phyloP scores from a whole-genome alignment of 2,888 invertebrate genomes.

The Hypolimnas misippus region DNA sequence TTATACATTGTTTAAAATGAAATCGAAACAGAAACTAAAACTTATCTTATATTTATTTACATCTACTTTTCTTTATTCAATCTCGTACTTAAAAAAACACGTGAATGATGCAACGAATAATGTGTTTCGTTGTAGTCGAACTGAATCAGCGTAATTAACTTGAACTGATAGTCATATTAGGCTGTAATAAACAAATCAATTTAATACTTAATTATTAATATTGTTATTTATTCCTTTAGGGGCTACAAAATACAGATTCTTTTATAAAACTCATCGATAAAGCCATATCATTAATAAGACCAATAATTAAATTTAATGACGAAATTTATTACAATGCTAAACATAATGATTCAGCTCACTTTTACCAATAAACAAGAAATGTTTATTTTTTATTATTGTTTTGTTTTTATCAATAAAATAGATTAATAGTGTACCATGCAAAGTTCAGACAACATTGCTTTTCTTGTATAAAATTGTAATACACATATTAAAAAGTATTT shows the following conservation, averaged over 20 bases:
- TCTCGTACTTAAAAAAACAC: neutral
- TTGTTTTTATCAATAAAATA: no score
- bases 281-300: neutral
- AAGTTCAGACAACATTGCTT: constrained; percentile 5
- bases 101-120: neutral
- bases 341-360: constrained; percentile 15
- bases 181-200: neutral
- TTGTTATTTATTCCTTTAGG: neutral
- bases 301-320: neutral
- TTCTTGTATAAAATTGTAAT: constrained; percentile 20
- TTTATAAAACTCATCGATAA: no score
- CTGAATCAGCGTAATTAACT: no score
- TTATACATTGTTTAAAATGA: neutral
- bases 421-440: constrained; percentile 10
- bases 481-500: constrained; percentile 34
- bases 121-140: neutral
- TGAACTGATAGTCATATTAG: no score
- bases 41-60: neutral
- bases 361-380: neutral
- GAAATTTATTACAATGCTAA: neutral
- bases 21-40: neutral
- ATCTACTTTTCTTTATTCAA: neutral
- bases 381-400: no score
- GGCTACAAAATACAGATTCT: no score
- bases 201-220: neutral